Base-by-base conservation (phyloP, 2,888 invertebrate species). In the Drosophila anomalata region DNA sequence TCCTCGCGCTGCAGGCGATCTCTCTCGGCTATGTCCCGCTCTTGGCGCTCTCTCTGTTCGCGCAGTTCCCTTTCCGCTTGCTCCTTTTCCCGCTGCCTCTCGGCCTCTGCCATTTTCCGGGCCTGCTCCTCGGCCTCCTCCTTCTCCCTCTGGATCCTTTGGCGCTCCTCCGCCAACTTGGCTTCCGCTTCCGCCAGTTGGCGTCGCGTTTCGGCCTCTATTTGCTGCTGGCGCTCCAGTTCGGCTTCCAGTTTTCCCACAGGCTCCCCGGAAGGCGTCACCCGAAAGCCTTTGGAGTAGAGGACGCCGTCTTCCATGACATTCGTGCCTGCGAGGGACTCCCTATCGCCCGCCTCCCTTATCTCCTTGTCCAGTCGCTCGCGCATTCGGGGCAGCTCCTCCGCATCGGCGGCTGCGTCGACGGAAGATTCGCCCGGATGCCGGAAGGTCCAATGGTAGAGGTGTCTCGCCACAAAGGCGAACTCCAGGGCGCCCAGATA, bases 401-500 rank as follows among this genome's bases (percentile, higher is more conserved):
- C 84, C 0, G 71, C 74, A 61, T 88, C 87, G 5, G 81, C 84
- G 0, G 72, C 66, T 0, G 41, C 36, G 5, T 76, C 80, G 24
- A 55, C 50, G 6, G 74, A 48, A 0, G 70, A 36, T 14, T 20
- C 12, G 2, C 70, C 56, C 1, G 81, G 70, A 79, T 91, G 91
- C 48, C 78, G 84, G 51, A 80, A 90, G n/a, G 88, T 79, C 87
- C 90, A 90, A 67, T 91, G 91, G 59, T 90, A 91, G 1, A 92
- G 76, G 67, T 91, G 91, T 7, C 89, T 88, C 14, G 90, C 86
- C 26, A 92, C 91, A 72, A 89, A 91, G 2, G 90, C 79, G 20
- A 91, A 87, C 90, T 96, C 96, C 80, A 95, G 89, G 29, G 95
- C 94, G 71, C 96, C 96, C 74, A 96, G 94, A 91, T 96, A 96